A percentile compares a stretch with the other conserved stretches of the same genome.
These are phyloP conservation scores for Pipistrellus kuhlii DNA, from an alignment of 2,797 vertebrate genomes.

Conservation along the genomic window DNA sequence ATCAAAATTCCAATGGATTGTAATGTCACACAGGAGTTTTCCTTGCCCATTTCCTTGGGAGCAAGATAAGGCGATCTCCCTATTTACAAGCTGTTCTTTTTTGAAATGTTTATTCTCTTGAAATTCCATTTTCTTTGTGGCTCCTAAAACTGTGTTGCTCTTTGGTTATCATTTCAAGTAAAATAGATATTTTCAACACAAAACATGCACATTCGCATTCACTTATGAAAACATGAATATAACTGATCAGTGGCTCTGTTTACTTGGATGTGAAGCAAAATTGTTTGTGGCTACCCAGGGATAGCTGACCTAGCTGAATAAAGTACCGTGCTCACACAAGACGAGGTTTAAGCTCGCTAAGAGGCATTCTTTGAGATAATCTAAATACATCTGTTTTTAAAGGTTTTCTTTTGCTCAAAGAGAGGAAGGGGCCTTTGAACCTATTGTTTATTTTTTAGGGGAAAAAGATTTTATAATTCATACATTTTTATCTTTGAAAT, in stretches of 20 bases:
- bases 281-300: neutral
- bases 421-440: neutral
- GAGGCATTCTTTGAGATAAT: neutral
- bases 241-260: slow-evolving; percentile 46
- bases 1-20: slow-evolving; percentile 65
- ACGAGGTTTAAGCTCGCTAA: neutral
- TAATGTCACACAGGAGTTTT: slow-evolving; percentile 53
- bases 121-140: slow-evolving; percentile 53
- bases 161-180: slow-evolving; percentile 70
- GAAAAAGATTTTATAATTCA: neutral
- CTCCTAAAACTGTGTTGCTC: neutral
- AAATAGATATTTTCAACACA: slow-evolving; percentile 56
- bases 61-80: neutral
- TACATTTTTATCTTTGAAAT: slow-evolving; percentile 14
- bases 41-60: slow-evolving; percentile 35
- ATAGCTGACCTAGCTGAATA: neutral
- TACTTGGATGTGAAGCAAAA: slow-evolving; percentile 51
- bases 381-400: neutral
- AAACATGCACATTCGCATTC: slow-evolving; percentile 41
- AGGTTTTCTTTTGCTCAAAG: neutral
- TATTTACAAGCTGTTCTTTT: slow-evolving; percentile 10
- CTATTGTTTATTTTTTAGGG: neutral
- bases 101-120: slow-evolving; percentile 8
- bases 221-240: slow-evolving; percentile 56
- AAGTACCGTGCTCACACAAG: neutral